These are phyloP conservation scores for Mus minutoides DNA, from an alignment of 2,797 vertebrate genomes.

Conservation along the genomic window DNA sequence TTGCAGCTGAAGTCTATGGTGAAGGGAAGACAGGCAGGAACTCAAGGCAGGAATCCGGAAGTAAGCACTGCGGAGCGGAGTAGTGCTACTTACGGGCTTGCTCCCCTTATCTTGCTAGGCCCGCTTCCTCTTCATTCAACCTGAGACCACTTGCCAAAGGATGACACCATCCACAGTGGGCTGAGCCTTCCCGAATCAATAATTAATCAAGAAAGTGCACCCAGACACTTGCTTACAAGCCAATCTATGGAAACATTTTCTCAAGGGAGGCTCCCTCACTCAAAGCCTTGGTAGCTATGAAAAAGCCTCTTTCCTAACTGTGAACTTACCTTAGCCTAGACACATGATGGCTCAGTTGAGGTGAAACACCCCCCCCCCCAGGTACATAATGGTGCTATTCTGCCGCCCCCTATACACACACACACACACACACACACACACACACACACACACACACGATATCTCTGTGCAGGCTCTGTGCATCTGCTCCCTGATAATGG, in stretches of 20 bases:
- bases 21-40: neutral
- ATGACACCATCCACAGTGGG: neutral
- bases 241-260: neutral
- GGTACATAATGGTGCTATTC: neutral
- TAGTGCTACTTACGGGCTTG: neutral
- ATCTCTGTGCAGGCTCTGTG: slow-evolving; percentile 49
- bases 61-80: accelerated
- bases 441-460: no score
- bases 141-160: neutral
- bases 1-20: neutral
- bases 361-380: neutral
- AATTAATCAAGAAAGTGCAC: neutral
- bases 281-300: neutral
- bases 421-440: no score
- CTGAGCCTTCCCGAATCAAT: neutral
- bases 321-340: neutral
- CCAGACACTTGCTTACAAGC: neutral
- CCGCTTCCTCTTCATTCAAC: neutral
- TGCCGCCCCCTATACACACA: no score
- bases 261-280: neutral
- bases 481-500: neutral
- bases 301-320: neutral
- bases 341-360: neutral
- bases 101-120: neutral
- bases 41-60: neutral